Evolutionary conservation across 2,888 invertebrate species (phyloP), one percentile per base, ranked within the genome.

Genomic region (Rutpela maculata): DNA sequence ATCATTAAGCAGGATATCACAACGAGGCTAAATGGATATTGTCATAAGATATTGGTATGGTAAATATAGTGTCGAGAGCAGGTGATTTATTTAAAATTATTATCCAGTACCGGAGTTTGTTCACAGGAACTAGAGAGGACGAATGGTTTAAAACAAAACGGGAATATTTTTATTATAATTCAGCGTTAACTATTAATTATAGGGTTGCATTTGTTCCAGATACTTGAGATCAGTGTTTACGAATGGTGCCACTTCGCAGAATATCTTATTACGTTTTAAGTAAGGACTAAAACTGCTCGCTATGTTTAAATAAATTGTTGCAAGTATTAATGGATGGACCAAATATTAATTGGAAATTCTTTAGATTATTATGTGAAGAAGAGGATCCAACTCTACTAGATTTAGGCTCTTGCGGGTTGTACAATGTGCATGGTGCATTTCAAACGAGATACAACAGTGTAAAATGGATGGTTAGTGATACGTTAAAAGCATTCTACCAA

Each of bases 321-420:
- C 81, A 83, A 67, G 74, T 84, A 0, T 79, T 78, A 18, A 79
- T 78, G 80, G 79, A 81, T 74, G 80, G 80, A n/a, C 78, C 78
- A 12, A 77, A 80, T 71, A 78, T 81, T 10, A 81, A 78, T 43
- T 72, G 72, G 70, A 74, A 80, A 43, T 76, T 78, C 56, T 56
- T 76, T 15, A 76, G 63, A 59, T 17, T 74, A 56, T n/a, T n/a
- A n/a, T n/a, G n/a, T n/a, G n/a, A n/a, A n/a, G n/a, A n/a, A n/a
- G n/a, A n/a, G n/a, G n/a, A n/a, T n/a, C n/a, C n/a, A n/a, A n/a
- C n/a, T n/a, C n/a, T n/a, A 18, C 7, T 70, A 55, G 79, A 86
- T 26, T 78, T 86, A 57, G 86, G 86, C 56, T 82, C 81, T 57
- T 88, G 86, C 66, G 84, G 85, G 66, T 78, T 88, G 9, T 87